Conservation (phyloP, 2,113 vertebrate species). For the Copsychus sechellarum region DNA sequence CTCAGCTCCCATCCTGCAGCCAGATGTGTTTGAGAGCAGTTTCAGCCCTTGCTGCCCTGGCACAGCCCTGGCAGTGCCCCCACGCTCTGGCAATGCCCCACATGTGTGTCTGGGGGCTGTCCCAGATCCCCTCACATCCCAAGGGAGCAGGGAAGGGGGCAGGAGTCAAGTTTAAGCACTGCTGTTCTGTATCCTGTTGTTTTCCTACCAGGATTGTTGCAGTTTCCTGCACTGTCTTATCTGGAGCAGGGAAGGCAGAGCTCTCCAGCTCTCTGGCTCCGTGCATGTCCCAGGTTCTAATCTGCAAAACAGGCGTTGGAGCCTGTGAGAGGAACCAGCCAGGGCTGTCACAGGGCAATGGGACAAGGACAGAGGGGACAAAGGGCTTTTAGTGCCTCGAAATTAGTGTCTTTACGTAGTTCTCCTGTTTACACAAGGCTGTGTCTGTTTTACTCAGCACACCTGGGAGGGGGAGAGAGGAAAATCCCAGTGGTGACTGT, state of each 20-base stretch:
- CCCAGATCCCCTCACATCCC: not conserved
- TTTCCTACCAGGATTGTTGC: conserved; percentile 48
- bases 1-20: not conserved
- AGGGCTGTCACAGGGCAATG: not conserved
- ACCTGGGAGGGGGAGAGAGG: not conserved
- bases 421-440: not conserved
- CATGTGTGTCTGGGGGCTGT: not conserved
- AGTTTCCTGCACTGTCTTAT: conserved; percentile 62
- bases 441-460: not conserved
- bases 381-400: not conserved
- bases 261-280: not conserved
- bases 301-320: not conserved
- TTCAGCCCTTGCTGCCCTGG: not conserved
- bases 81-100: not conserved
- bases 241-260: conserved; percentile 5
- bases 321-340: not conserved
- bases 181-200: conserved; percentile 58
- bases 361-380: not conserved
- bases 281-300: not conserved
- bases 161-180: not conserved
- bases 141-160: not conserved
- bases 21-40: not conserved
- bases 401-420: not conserved
- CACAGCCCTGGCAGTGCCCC: not conserved
- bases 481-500: not conserved